Evolutionary conservation across 2,113 vertebrate species (phyloP).

Genomic region (Mungos mungo): DNA sequence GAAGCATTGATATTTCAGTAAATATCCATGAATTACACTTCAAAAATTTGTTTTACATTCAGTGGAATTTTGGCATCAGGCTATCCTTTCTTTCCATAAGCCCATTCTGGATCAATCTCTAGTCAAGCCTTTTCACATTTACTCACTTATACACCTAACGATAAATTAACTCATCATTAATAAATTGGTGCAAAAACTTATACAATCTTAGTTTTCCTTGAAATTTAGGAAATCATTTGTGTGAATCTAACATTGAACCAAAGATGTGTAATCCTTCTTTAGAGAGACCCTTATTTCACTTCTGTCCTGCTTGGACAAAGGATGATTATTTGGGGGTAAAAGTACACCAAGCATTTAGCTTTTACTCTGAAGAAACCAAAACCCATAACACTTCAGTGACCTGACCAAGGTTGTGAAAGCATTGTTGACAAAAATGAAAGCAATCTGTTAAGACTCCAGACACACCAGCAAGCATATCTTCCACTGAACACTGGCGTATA

Average conservation of each 20-base stretch:
- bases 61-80: no score
- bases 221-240: neutral
- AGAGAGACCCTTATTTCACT: neutral
- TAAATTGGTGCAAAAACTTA: no score
- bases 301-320: neutral
- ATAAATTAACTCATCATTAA: no score
- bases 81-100: no score
- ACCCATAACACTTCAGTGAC: no score
- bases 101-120: no score
- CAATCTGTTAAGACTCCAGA: neutral
- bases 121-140: no score
- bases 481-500: neutral
- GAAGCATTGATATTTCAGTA: no score
- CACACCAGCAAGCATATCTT: neutral
- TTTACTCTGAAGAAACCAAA: neutral
- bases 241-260: neutral
- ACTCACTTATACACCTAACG: no score
- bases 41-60: no score
- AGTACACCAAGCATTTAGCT: neutral
- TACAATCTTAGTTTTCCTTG: no score
- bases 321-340: neutral
- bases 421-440: neutral
- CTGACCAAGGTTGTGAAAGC: neutral
- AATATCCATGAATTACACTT: fast-evolving
- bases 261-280: neutral